A percentile compares a stretch with the other conserved stretches of the same genome.
These are phyloP conservation scores for Virgularia gustaviana DNA, from an alignment of 92 coral and sea anemone species.

Conservation along the genomic window DNA sequence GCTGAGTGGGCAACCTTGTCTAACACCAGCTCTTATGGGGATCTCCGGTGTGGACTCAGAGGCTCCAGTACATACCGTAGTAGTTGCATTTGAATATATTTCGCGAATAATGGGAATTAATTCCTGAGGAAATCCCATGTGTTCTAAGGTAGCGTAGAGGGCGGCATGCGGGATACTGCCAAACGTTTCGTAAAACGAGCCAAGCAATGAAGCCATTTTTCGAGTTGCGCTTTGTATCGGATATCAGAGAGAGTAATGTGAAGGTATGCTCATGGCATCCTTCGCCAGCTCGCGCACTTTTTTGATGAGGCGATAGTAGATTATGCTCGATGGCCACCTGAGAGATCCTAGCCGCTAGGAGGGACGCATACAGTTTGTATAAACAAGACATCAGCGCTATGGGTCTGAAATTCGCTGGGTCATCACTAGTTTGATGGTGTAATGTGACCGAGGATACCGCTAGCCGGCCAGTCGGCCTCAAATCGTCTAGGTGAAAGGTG, in stretches of 20 bases:
- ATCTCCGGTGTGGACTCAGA: neutral
- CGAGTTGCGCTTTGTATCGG: neutral
- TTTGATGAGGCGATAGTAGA: neutral
- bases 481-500: too few species aligned
- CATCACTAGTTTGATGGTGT: too few species aligned
- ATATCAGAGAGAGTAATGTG: neutral
- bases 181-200: constrained; percentile 9
- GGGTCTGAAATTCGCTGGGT: constrained; percentile 6
- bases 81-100: neutral
- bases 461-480: too few species aligned
- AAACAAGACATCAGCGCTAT: constrained; percentile 17
- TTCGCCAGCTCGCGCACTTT: neutral
- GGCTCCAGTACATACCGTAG: neutral
- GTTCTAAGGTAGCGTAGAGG: neutral
- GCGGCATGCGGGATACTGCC: constrained; percentile 3
- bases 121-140: neutral
- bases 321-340: neutral
- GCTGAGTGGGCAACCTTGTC: constrained; percentile 33
- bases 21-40: constrained; percentile 8
- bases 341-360: neutral
- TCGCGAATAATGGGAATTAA: neutral
- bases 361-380: neutral
- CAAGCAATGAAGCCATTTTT: constrained; percentile 6
- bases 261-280: constrained; percentile 15
- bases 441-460: too few species aligned